A percentile compares a stretch with the other conserved stretches of the same genome.
Conservation (phyloP, 2,113 vertebrate genomes). For the Candoia aspera region DNA sequence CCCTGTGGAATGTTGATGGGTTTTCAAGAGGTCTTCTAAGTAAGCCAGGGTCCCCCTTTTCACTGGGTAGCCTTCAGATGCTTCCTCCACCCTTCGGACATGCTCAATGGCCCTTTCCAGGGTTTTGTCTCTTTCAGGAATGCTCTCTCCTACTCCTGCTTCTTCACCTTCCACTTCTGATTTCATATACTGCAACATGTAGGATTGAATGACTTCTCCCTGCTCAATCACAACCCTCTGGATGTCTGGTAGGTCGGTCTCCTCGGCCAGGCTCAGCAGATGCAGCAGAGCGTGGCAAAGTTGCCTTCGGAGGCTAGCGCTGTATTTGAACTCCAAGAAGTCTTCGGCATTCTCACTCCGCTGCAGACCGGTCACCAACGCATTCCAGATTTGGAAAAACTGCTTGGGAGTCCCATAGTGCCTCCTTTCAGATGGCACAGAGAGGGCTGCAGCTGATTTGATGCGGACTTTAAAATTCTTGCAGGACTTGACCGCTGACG, state of each 20-base stretch:
- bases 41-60: conserved; percentile 67
- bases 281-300: conserved; percentile 89
- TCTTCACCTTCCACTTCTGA: conserved; percentile 65
- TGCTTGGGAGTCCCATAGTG: conserved; percentile 80
- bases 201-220: conserved; percentile 67
- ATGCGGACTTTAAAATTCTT: conserved; percentile 98
- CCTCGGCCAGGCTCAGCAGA: conserved; percentile 77
- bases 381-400: conserved; percentile 83
- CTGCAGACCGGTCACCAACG: conserved; percentile 85
- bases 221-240: conserved; percentile 63
- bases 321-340: conserved; percentile 95
- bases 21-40: conserved; percentile 75
- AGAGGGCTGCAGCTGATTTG: conserved; percentile 89
- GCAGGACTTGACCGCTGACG: conserved; percentile 87
- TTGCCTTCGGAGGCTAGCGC: conserved; percentile 85
- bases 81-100: conserved; percentile 65
- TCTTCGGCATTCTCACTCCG: conserved; percentile 89
- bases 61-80: conserved; percentile 43
- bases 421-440: conserved; percentile 76
- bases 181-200: conserved; percentile 81
- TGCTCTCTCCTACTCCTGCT: not conserved
- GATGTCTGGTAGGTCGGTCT: conserved; percentile 77
- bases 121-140: conserved; percentile 68
- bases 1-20: conserved; percentile 51
- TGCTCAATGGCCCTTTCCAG: conserved; percentile 75